These are phyloP conservation scores for Podocnemis expansa DNA, from an alignment of 2,113 vertebrate species.

Conservation along the genomic window DNA sequence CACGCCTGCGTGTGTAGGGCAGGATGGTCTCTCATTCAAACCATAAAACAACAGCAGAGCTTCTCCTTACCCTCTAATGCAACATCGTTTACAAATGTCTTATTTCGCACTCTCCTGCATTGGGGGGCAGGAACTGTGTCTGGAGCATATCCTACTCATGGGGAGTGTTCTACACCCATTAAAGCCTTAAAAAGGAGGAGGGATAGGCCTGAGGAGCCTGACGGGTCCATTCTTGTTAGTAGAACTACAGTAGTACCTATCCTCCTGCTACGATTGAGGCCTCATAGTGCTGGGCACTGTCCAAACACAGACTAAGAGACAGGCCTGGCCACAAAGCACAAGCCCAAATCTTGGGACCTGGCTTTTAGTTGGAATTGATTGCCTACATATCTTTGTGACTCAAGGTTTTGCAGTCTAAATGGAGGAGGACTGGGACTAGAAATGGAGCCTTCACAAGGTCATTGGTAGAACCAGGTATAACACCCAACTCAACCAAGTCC, in stretches of 20 bases:
- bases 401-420: neutral
- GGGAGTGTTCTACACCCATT: neutral
- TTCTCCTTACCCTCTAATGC: neutral
- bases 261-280: neutral
- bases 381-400: neutral
- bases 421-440: neutral
- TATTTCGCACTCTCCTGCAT: neutral
- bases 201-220: fast-evolving
- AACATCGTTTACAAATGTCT: neutral
- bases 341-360: neutral
- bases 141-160: neutral
- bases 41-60: neutral
- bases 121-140: neutral
- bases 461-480: neutral
- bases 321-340: neutral
- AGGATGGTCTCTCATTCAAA: neutral
- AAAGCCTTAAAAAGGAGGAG: neutral
- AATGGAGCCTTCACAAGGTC: neutral
- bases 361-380: neutral
- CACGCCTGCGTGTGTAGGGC: no score
- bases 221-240: neutral
- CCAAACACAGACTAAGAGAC: neutral
- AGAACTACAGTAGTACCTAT: neutral
- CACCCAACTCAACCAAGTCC: neutral
- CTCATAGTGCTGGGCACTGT: neutral